These are phyloP conservation scores for Halesus radiatus DNA, from an alignment of 1,140 invertebrate species.

Conservation along the genomic window DNA sequence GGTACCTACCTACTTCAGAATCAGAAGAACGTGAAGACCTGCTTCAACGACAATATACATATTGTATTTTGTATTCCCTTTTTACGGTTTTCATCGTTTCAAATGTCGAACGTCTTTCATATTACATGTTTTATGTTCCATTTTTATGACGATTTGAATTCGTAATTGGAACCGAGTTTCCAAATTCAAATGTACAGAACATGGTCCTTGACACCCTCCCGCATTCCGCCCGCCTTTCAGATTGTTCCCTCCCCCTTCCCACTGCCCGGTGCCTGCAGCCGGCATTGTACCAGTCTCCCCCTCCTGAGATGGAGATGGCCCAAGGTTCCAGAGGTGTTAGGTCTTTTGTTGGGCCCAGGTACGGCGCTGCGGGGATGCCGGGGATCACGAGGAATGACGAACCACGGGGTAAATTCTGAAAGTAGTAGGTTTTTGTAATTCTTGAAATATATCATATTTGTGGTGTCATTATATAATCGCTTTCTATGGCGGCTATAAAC, in stretches of 20 bases:
- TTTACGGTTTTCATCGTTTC: background rate
- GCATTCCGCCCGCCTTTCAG: conserved; percentile 47
- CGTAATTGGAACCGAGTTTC: background rate
- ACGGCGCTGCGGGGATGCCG: conserved; percentile 7
- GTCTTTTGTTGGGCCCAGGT: conserved; percentile 54
- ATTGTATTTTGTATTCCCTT: background rate
- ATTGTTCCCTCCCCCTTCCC: conserved; percentile 36
- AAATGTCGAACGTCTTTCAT: background rate
- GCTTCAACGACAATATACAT: background rate
- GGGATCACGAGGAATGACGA: background rate
- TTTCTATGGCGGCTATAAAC: background rate
- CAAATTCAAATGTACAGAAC: background rate
- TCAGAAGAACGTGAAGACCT: background rate
- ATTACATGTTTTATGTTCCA: background rate
- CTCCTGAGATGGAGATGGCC: conserved; percentile 13
- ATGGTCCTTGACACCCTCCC: background rate
- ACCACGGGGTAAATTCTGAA: background rate
- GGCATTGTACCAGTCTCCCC: conserved; percentile 4
- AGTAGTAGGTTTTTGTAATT: too few species aligned
- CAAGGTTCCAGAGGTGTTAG: conserved; percentile 47
- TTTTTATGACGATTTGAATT: background rate
- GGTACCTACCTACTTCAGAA: background rate
- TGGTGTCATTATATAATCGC: background rate
- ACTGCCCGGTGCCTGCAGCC: background rate
- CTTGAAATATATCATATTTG: background rate